Evolutionary conservation across 2,797 vertebrate species (phyloP).

Genomic region (Philypnodon macrostomus): DNA sequence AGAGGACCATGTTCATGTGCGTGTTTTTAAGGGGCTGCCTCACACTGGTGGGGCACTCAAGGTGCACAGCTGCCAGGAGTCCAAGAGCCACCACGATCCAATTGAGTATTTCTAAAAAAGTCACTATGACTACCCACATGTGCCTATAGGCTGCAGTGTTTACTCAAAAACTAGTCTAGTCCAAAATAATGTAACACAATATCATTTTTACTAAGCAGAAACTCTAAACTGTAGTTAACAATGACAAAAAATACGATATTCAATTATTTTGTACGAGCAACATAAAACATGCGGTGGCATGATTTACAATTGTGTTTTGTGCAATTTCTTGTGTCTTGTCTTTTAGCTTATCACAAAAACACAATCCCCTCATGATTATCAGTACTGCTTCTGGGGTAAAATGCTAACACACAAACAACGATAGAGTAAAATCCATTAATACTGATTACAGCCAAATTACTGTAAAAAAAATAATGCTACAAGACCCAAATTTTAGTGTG

Average conservation of each 20-base stretch:
- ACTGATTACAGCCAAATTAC: no score
- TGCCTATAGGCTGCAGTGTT: background rate
- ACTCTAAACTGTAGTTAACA: background rate
- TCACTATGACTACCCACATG: background rate
- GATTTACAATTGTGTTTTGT: background rate
- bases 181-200: background rate
- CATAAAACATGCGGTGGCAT: background rate
- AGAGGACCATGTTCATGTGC: slow-evolving; percentile 70
- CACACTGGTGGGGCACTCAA: slow-evolving; percentile 21
- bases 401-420: no score
- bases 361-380: no score
- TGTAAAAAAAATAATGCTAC: no score
- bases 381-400: no score
- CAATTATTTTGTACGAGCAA: slow-evolving; percentile 1
- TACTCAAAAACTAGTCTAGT: no score
- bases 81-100: slow-evolving; percentile 71
- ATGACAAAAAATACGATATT: background rate
- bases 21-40: slow-evolving; percentile 70
- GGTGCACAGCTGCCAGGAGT: slow-evolving; percentile 63
- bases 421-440: no score
- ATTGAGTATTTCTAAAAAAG: slow-evolving; percentile 54
- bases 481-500: no score
- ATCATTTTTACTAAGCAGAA: background rate
- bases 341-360: no score
- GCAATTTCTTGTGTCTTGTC: background rate